Conservation (phyloP, 2,797 vertebrate genomes). For the Acanthopagrus latus region DNA sequence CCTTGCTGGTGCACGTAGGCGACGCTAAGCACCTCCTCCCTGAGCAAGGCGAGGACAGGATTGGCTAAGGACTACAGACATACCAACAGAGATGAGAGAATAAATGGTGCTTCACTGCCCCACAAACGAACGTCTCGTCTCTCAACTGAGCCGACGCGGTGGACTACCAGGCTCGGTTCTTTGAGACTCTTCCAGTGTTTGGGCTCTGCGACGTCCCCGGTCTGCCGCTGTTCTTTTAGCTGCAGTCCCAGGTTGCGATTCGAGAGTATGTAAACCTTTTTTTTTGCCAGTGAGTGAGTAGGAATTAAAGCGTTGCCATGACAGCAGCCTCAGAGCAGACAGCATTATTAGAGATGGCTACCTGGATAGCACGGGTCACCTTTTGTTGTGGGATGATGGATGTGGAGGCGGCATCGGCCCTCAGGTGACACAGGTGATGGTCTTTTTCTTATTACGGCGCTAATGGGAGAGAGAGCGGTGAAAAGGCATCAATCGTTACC, state of each 20-base stretch:
- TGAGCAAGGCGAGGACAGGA: no score
- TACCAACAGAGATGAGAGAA: no score
- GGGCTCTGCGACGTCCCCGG: background rate
- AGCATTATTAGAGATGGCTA: constrained; percentile 28
- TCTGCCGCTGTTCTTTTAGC: background rate
- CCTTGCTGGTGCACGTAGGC: no score
- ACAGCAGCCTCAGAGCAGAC: constrained; percentile 18
- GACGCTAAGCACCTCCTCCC: no score
- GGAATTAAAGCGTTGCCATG: background rate
- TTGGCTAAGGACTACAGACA: no score
- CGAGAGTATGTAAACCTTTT: background rate
- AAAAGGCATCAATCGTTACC: constrained; percentile 45
- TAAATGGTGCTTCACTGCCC: no score
- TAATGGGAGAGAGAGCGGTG: constrained; percentile 50
- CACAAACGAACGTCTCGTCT: no score
- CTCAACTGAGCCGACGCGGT: background rate
- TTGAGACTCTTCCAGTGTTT: background rate
- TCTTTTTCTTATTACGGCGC: constrained; percentile 34
- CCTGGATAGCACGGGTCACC: constrained; percentile 46
- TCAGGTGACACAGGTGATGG: constrained; percentile 51
- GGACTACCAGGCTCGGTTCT: background rate
- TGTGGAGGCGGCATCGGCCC: constrained; percentile 41
- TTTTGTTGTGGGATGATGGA: constrained; percentile 57
- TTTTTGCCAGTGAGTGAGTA: background rate
- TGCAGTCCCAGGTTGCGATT: background rate